Evolutionary conservation across 1,140 invertebrate genomes (phyloP), one percentile per base, ranked within the genome.

Genomic region (Galendromus occidentalis): DNA sequence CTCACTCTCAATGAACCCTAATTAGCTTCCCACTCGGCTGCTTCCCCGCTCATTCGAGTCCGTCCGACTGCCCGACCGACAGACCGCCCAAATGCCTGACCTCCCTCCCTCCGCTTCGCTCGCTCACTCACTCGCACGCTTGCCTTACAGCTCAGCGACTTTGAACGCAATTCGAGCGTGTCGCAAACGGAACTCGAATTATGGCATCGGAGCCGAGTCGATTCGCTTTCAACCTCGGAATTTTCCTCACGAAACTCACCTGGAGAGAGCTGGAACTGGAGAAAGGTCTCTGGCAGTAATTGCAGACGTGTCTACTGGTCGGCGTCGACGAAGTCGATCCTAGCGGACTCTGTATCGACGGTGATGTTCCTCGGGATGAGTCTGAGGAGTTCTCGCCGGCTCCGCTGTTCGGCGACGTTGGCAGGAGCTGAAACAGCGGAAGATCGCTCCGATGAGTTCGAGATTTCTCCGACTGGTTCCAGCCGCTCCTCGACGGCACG

Each of bases 261-360:
- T 59, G 51, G 51, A 59, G 51, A 59, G 51, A 59, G 51, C 51
- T 59, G 51, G 51, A 59, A 59, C 51, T 59, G 51, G 51, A 59
- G 51, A 59, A 59, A 22, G 51, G 51, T 59, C 51, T 59, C 51
- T 59, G 51, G 51, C 51, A 59, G 51, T 59, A 59, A 14, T 17
- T 59, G 51, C 51, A 59, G 51, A 59, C 51, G 51, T 59, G 51
- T 33, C 33, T 59, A 33, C 51, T 59, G 33, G 25, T 59, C 51
- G 51, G 51, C 25, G 51, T 59, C 22, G 51, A 59, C 25, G 51
- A 59, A 29, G 51, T 29, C 25, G 51, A 59, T 14, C 51, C 51
- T 17, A 59, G 51, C 51, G 51, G 51, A 33, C 51, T 59, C 20
- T 59, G 51, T 33, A 22, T 59, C 51, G 51, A 59, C 51, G 51